Evolutionary conservation across 1,140 invertebrate species (phyloP).

Genomic region (Heliconius eleuchia): DNA sequence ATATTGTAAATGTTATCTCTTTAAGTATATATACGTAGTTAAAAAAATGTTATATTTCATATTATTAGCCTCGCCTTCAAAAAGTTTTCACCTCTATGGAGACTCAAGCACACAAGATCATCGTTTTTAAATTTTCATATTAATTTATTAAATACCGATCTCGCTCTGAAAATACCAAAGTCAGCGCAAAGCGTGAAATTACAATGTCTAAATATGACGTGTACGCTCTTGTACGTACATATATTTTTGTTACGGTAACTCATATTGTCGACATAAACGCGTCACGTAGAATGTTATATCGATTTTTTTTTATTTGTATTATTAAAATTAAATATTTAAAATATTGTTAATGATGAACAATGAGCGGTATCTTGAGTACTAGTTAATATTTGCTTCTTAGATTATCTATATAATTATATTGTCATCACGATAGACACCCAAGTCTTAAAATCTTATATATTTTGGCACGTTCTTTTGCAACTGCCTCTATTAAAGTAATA

Average conservation of each 20-base stretch:
- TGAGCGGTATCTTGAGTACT: neutral
- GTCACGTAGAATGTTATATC: neutral
- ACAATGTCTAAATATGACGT: slow-evolving; percentile 32
- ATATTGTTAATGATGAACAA: neutral
- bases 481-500: slow-evolving; percentile 5
- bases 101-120: neutral
- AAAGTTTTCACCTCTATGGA: neutral
- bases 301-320: no score
- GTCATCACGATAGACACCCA: slow-evolving; percentile 17
- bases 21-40: neutral
- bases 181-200: slow-evolving; percentile 38
- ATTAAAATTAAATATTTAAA: neutral
- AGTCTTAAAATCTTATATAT: slow-evolving; percentile 12
- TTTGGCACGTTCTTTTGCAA: slow-evolving; percentile 12
- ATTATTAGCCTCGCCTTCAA: neutral
- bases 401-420: slow-evolving; percentile 42
- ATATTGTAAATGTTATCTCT: neutral
- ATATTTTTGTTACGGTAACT: slow-evolving; percentile 27
- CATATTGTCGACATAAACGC: neutral
- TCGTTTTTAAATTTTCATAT: neutral
- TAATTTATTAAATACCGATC: slow-evolving; percentile 28
- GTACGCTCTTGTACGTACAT: slow-evolving; percentile 49
- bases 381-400: slow-evolving; percentile 28
- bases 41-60: neutral
- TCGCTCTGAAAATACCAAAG: slow-evolving; percentile 32